Percentiles rank a stretch among this genome's conserved stretches.
Conservation (phyloP, 2,113 vertebrate genomes). For the Suricata suricatta region DNA sequence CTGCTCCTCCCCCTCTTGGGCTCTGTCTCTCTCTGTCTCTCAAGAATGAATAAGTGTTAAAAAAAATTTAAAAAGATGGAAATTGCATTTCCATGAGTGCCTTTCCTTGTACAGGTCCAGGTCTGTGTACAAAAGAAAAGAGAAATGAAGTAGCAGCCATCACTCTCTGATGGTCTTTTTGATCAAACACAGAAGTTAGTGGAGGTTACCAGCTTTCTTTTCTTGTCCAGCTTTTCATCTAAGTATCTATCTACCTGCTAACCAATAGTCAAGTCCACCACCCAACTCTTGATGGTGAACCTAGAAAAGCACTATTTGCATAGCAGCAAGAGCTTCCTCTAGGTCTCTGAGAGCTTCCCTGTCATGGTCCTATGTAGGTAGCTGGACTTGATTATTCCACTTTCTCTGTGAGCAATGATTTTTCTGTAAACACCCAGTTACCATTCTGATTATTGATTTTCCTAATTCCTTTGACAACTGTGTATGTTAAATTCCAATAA, state of each 20-base stretch:
- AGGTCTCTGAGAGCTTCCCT: background rate
- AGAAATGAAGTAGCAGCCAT: background rate
- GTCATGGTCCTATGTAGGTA: background rate
- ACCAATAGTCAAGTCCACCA: background rate
- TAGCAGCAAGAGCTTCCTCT: rapidly evolving
- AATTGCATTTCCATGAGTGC: background rate
- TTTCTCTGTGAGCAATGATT: background rate
- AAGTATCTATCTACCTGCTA: background rate
- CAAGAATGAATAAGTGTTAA: no score
- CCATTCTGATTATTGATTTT: background rate
- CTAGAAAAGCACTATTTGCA: background rate
- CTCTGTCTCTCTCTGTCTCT: no score
- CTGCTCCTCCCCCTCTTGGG: no score
- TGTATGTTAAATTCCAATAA: background rate
- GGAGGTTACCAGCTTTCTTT: background rate
- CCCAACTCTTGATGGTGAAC: background rate
- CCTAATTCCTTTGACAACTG: background rate
- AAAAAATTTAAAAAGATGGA: background rate
- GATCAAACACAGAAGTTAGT: background rate
- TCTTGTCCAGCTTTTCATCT: background rate
- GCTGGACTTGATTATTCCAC: background rate
- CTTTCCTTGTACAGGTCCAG: background rate
- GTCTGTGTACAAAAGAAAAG: background rate
- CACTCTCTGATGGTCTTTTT: background rate
- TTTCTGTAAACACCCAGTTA: background rate